Percentiles rank a stretch among this genome's conserved stretches.
phyloP scores from a whole-genome alignment of 2,888 invertebrate genomes.

The Blastobasis lacticolella region DNA sequence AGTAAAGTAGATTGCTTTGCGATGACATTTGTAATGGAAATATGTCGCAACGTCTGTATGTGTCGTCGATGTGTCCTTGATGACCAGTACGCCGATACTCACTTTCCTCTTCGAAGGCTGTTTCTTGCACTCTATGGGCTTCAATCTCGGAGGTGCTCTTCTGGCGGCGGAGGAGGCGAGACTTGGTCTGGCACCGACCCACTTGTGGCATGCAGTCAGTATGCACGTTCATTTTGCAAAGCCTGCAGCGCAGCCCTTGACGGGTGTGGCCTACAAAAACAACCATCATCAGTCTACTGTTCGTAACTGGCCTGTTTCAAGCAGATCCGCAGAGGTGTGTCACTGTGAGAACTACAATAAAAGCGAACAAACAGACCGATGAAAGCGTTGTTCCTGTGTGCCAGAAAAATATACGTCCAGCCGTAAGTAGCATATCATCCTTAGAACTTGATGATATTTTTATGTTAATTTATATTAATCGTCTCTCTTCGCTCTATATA shows the following conservation, averaged over 20 bases:
- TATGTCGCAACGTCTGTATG: not conserved
- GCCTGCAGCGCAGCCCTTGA: conserved; percentile 90
- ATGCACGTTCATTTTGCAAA: conserved; percentile 94
- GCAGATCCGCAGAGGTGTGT: conserved; percentile 4
- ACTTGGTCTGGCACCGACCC: conserved; percentile 89
- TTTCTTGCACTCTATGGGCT: conserved; percentile 77
- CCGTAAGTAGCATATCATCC: no score
- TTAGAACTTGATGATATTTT: no score
- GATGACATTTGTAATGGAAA: no score
- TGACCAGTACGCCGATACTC: conserved; percentile 47
- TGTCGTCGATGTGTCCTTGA: not conserved
- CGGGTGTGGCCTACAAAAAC: conserved; percentile 84
- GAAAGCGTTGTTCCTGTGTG: not conserved
- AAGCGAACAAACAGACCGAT: not conserved
- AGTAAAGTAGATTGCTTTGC: no score
- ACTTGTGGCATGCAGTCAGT: conserved; percentile 90
- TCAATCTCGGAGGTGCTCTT: conserved; percentile 91
- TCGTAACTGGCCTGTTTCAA: conserved; percentile 13
- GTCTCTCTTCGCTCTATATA: no score
- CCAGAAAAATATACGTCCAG: not conserved
- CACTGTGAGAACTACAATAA: no score
- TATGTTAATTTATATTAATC: no score
- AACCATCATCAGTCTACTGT: no score
- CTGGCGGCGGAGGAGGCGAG: conserved; percentile 87
- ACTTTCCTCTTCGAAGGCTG: conserved; percentile 85